Conservation (phyloP, 2,797 vertebrate species). For the Pangasius djambal region DNA sequence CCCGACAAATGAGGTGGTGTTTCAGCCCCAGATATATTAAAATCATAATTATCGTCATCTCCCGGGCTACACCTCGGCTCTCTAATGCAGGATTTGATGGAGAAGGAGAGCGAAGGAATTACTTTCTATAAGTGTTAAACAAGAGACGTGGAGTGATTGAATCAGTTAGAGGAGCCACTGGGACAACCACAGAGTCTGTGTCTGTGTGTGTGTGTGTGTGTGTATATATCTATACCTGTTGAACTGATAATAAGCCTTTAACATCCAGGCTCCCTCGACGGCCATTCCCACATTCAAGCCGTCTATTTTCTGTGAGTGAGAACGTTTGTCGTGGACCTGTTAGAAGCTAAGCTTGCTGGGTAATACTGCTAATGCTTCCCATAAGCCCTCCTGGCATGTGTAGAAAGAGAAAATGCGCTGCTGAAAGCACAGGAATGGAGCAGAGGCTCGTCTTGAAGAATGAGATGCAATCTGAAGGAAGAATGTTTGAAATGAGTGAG, state of each 20-base stretch:
- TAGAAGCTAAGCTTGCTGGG: conserved; percentile 53
- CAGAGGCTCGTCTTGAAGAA: conserved; percentile 62
- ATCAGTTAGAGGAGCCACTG: conserved; percentile 73
- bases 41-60: conserved; percentile 80
- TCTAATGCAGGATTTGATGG: conserved; percentile 74
- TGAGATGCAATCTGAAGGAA: conserved; percentile 67
- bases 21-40: conserved; percentile 74
- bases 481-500: conserved; percentile 45
- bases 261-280: conserved; percentile 50
- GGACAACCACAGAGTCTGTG: conserved; percentile 55
- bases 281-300: conserved; percentile 46
- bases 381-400: conserved; percentile 43
- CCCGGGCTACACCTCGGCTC: conserved; percentile 68
- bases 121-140: conserved; percentile 83
- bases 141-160: conserved; percentile 73
- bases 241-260: conserved; percentile 56
- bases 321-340: conserved; percentile 45
- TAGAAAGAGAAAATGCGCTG: conserved; percentile 38
- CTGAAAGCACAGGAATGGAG: conserved; percentile 59
- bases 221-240: conserved; percentile 10
- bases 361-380: conserved; percentile 53
- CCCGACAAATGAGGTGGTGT: conserved; percentile 78
- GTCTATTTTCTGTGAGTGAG: conserved; percentile 52
- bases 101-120: conserved; percentile 75
- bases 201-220: conserved; percentile 25